phyloP scores from a whole-genome alignment of 2,113 vertebrate genomes.

The Illadopsis cleaveri region DNA sequence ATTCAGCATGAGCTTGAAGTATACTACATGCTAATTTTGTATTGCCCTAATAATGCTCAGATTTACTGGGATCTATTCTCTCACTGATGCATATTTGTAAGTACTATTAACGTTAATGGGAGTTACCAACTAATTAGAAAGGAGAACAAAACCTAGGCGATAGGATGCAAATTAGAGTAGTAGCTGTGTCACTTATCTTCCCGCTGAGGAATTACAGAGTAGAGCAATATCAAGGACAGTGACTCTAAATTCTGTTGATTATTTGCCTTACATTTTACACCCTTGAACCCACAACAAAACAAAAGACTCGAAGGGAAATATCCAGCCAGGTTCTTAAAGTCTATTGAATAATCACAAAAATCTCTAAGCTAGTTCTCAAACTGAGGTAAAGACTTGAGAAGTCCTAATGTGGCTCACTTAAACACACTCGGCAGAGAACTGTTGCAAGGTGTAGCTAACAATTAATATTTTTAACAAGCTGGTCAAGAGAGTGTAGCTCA shows the following conservation, averaged over 20 bases:
- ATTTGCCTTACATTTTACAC: neutral
- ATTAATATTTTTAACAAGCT: conserved; percentile 62
- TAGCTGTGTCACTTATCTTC: conserved; percentile 41
- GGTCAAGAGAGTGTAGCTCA: conserved; percentile 36
- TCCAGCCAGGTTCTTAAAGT: neutral
- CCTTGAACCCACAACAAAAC: neutral
- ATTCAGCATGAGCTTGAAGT: conserved; percentile 54
- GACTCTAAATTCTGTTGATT: conserved; percentile 18
- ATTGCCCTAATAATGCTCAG: conserved; percentile 61
- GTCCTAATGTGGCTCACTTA: neutral
- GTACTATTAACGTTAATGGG: conserved; percentile 72
- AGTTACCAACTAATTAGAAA: conserved; percentile 72
- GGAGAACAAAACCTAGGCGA: conserved; percentile 63
- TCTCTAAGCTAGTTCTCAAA: neutral
- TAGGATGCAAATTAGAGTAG: conserved; percentile 64
- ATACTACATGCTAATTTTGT: conserved; percentile 60
- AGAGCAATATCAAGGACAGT: conserved; percentile 4
- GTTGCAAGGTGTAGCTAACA: neutral
- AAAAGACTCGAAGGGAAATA: neutral
- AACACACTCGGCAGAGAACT: neutral
- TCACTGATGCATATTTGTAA: conserved; percentile 63
- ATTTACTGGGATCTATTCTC: conserved; percentile 70
- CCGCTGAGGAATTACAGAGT: conserved; percentile 27
- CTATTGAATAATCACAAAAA: neutral
- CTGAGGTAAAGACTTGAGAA: neutral